Conservation (phyloP, 2,113 vertebrate species). For the Physeter macrocephalus region DNA sequence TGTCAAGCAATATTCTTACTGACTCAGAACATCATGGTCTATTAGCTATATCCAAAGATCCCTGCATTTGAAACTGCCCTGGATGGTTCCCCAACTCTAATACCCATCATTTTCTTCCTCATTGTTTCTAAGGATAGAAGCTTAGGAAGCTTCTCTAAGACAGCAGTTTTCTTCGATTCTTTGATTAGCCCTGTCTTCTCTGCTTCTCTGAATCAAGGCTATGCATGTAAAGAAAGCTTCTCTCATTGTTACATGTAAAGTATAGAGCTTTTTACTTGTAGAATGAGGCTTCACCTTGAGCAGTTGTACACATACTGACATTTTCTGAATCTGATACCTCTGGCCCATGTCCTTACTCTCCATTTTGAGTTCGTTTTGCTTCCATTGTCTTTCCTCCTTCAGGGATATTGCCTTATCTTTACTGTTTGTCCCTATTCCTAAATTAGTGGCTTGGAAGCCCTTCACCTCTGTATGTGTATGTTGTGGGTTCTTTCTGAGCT, state of each 20-base stretch:
- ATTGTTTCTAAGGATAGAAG: background rate
- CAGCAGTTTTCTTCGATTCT: background rate
- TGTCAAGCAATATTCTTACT: background rate
- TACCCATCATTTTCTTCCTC: background rate
- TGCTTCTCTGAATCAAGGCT: background rate
- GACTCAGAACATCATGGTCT: background rate
- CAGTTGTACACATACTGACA: fast-evolving
- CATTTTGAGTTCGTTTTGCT: background rate
- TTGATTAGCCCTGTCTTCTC: background rate
- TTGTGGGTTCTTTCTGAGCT: background rate
- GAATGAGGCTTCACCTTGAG: background rate
- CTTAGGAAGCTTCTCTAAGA: background rate
- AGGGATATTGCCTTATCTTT: fast-evolving
- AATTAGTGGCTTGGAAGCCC: background rate
- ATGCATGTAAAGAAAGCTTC: fast-evolving
- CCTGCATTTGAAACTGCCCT: background rate
- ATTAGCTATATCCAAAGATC: background rate
- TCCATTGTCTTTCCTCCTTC: background rate
- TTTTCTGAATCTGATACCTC: background rate
- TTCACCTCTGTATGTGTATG: fast-evolving
- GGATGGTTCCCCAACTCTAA: background rate
- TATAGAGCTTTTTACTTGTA: background rate
- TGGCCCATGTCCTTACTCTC: fast-evolving
- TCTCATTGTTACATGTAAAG: background rate
- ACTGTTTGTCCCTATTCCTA: fast-evolving